These are phyloP conservation scores for Cyphotilapia sp. DNA, from an alignment of 2,113 vertebrate species.

Conservation along the genomic window DNA sequence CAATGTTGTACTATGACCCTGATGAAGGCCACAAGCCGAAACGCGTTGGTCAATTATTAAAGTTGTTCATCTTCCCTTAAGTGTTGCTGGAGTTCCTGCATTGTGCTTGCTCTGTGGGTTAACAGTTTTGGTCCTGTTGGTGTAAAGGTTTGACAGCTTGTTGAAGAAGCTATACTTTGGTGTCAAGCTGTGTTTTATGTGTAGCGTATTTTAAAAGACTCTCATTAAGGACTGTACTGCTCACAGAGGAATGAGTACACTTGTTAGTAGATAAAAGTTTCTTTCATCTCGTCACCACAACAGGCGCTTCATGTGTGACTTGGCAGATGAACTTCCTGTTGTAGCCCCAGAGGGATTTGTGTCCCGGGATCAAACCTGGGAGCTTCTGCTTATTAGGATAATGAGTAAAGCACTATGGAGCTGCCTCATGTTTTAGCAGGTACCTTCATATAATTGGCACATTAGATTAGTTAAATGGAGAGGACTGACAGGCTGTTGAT, in stretches of 20 bases:
- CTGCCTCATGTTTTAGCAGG: not conserved
- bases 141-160: not conserved
- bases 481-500: not conserved
- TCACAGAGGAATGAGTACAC: not conserved
- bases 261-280: not conserved
- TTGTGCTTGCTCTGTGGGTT: not conserved
- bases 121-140: not conserved
- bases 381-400: not conserved
- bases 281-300: not conserved
- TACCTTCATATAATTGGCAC: not conserved
- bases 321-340: not conserved
- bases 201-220: not conserved
- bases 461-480: not conserved
- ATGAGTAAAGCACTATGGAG: not conserved
- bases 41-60: fast-evolving
- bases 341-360: not conserved
- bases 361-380: not conserved
- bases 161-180: not conserved
- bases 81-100: not conserved
- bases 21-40: not conserved
- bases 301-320: not conserved
- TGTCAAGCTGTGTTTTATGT: not conserved
- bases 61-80: not conserved
- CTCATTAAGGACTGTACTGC: not conserved
- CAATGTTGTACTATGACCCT: not conserved